A percentile compares a stretch with the other conserved stretches of the same genome.
Conservation (phyloP, 2,888 invertebrate species). For the Marasmarcha lunaedactyla region DNA sequence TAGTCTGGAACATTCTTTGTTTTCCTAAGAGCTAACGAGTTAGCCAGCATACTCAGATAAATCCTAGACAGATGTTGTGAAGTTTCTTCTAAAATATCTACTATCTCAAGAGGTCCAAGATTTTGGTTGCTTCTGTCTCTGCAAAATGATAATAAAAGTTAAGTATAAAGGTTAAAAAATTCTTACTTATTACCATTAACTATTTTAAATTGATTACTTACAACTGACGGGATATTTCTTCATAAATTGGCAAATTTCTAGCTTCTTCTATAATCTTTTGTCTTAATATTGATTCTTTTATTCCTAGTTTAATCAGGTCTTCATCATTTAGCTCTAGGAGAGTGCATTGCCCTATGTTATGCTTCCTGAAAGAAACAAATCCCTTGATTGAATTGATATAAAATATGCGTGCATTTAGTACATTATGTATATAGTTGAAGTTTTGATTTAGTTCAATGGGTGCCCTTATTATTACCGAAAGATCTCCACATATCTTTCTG, state of each 20-base stretch:
- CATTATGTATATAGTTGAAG: background rate
- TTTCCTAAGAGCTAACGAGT: conserved; percentile 43
- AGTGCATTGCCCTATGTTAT: conserved; percentile 53
- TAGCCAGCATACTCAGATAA: conserved; percentile 48
- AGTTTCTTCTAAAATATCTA: conserved; percentile 46
- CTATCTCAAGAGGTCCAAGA: conserved; percentile 39
- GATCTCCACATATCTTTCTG: conserved; percentile 50
- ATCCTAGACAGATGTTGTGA: conserved; percentile 52
- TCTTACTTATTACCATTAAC: no score
- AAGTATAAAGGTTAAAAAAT: conserved; percentile 1
- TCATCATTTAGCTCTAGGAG: conserved; percentile 49
- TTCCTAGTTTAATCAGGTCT: conserved; percentile 48
- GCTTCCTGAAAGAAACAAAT: conserved; percentile 29
- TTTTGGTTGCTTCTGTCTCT: conserved; percentile 20
- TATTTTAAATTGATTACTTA: conserved; percentile 12
- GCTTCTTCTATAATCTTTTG: conserved; percentile 40
- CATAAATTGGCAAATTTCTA: conserved; percentile 47
- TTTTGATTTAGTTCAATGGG: background rate
- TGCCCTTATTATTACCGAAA: conserved; percentile 34
- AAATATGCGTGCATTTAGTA: background rate
- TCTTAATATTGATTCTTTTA: conserved; percentile 41
- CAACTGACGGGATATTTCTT: conserved; percentile 24
- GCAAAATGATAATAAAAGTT: conserved; percentile 4
- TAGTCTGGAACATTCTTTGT: conserved; percentile 39
- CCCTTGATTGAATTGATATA: no score